Percentiles rank a stretch among this genome's conserved stretches.
These are phyloP conservation scores for Papilio demoleus DNA, from an alignment of 2,888 invertebrate genomes.

Conservation along the genomic window DNA sequence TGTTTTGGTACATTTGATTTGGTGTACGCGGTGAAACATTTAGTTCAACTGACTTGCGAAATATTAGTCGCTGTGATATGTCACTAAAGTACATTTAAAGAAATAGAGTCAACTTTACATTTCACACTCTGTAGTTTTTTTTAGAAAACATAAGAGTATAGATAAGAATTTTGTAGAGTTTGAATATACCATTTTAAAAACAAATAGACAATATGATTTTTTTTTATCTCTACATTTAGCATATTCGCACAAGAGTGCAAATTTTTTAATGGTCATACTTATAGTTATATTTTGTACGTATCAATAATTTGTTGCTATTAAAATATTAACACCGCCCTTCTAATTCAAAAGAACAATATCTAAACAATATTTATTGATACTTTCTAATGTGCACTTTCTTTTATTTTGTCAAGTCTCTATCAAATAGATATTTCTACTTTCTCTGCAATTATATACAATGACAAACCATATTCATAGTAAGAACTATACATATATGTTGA, in stretches of 20 bases:
- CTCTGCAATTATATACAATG: conserved; percentile 14
- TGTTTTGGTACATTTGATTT: conserved; percentile 22
- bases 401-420: conserved; percentile 9
- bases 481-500: background rate
- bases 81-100: conserved; percentile 12
- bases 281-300: background rate
- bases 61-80: background rate
- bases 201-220: background rate
- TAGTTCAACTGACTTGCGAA: conserved; percentile 19
- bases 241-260: background rate
- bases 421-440: conserved; percentile 4
- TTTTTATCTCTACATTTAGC: background rate
- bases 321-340: background rate
- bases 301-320: background rate
- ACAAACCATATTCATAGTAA: conserved; percentile 8
- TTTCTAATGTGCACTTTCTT: conserved; percentile 1
- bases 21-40: background rate
- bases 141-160: no score
- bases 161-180: no score
- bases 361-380: conserved; percentile 13
- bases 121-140: no score
- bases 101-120: no score
- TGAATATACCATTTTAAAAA: background rate
- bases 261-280: background rate
- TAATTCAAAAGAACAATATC: background rate